Evolutionary conservation across 2,797 vertebrate genomes (phyloP), one percentile per base, ranked within the genome.

Genomic region (Gallinago solitaria): DNA sequence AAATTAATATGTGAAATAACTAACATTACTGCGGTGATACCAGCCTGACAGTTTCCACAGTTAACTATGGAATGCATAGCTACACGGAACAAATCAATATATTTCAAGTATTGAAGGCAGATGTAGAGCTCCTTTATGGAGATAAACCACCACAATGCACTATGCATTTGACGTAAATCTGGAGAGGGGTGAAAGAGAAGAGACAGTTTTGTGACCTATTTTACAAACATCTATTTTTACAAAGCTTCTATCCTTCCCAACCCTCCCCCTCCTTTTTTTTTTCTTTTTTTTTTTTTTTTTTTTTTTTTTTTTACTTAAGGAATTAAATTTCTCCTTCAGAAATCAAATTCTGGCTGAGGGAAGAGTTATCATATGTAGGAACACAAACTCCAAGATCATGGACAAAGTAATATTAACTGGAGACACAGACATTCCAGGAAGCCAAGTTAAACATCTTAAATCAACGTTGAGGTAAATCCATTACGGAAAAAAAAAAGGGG

Each of bases 391-490:
- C 51, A 71, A 76, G 70, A 79, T 73, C 17, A n/a, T 24, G 37
- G 78, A 60, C 45, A 61, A 92, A 80, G 60, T 67, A 87, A 35
- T 92, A 60, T 45, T 84, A 83, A 84, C 35, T 71, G 60, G 74
- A 97, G 80, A 87, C 56, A 65, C 21, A 87, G 67, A 53, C 35
- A 60, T 73, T 93, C 59, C 50, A 89, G 67, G 64, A 73, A 84
- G 78, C 74, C 77, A 92, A 85, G 57, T 77, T 78, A 91, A 92
- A 90, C 32, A 45, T 73, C 77, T 92, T 74, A 90, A 92, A 87
- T 50, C 70, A 77, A 64, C 25, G 73, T 83, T 78, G 83, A 84
- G 45, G 75, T 80, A 90, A 94, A 95, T 64, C 4, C 3, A 71
- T 85, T 68, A 1, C 15, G 23, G 1, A 24, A 61, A 80, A 69